These are phyloP conservation scores for Macrocentrus cingulum DNA, from an alignment of 1,140 invertebrate species.

Conservation along the genomic window DNA sequence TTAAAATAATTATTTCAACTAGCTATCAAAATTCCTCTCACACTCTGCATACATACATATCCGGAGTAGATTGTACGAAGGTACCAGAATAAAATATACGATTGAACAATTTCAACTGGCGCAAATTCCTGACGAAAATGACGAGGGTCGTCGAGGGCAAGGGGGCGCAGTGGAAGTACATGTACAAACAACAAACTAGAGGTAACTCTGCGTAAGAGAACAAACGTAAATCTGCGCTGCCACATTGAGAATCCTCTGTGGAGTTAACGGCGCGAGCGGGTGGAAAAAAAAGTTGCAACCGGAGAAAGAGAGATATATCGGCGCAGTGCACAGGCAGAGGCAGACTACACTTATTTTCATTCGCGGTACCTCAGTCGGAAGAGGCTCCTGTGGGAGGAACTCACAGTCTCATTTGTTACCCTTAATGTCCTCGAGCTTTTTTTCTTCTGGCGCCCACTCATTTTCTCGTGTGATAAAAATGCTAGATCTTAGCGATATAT, in stretches of 20 bases:
- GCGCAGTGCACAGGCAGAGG: slow-evolving; percentile 34
- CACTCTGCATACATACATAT: slow-evolving; percentile 15
- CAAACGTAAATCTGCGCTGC: slow-evolving; percentile 32
- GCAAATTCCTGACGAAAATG: slow-evolving; percentile 8
- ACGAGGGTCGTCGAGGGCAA: slow-evolving; percentile 3
- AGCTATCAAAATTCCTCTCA: too few species aligned
- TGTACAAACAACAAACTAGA: slow-evolving; percentile 12
- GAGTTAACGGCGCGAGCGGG: slow-evolving; percentile 29
- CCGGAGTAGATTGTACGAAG: too few species aligned
- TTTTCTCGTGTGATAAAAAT: slow-evolving; percentile 15
- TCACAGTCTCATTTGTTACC: slow-evolving; percentile 52
- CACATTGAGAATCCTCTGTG: slow-evolving; percentile 30
- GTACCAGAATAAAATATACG: too few species aligned
- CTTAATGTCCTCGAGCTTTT: slow-evolving; percentile 47
- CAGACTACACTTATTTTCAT: slow-evolving; percentile 52
- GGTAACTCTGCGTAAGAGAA: slow-evolving; percentile 19
- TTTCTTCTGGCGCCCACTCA: neutral
- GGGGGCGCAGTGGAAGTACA: slow-evolving; percentile 7
- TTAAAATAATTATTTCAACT: too few species aligned
- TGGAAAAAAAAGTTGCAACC: slow-evolving; percentile 16
- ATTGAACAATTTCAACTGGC: slow-evolving; percentile 20
- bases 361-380: slow-evolving; percentile 45
- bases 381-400: slow-evolving; percentile 49
- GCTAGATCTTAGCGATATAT: slow-evolving; percentile 31
- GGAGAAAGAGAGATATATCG: slow-evolving; percentile 25